Evolutionary conservation across 1,140 invertebrate species (phyloP), one percentile per base, ranked within the genome.

Genomic region (Rhynchophorus ferrugineus): DNA sequence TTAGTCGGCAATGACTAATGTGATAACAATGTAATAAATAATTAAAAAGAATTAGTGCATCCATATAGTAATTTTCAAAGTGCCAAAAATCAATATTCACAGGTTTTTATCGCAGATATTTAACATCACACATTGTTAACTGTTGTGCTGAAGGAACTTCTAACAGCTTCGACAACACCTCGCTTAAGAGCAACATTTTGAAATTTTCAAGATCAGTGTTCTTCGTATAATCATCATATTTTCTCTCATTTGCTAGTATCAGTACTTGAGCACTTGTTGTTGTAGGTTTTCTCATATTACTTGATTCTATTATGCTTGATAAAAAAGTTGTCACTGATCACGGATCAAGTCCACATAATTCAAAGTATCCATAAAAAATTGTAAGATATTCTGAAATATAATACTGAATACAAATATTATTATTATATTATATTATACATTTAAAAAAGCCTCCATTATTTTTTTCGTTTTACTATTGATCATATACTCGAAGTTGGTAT

Each of bases 221-320:
- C 44, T 17, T 37, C 44, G 17, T 49, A 11, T 43, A 24, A 37
- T 13, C n/a, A 13, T 21, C 18, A 11, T 57, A 29, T 44, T 56
- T 56, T 34, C 14, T 34, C 2, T 3, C 8, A 3, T 44, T 50
- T n/a, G 49, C 37, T 19, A 37, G 39, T 33, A 29, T 44, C 1
- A 62, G 14, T 6, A 59, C 24, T 13, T 48, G 38, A 3, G 50
- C 52, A 14, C 54, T 50, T 17, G 54, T 13, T 3, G 49, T 53
- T 9, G 59, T 56, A 2, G 60, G 56, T 44, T 43, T 49, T 41
- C 57, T 54, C 60, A 62, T 56, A 44, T 60, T 62, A 16, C 58
- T 60, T 13, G 33, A 49, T 22, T 56, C 34, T 9, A 62, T 62
- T 16, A 62, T 60, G 46, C 47, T 47, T 11, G 35, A 46, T 7